These are phyloP conservation scores for Brachylomia viminalis DNA, from an alignment of 2,888 invertebrate genomes.

Conservation along the genomic window DNA sequence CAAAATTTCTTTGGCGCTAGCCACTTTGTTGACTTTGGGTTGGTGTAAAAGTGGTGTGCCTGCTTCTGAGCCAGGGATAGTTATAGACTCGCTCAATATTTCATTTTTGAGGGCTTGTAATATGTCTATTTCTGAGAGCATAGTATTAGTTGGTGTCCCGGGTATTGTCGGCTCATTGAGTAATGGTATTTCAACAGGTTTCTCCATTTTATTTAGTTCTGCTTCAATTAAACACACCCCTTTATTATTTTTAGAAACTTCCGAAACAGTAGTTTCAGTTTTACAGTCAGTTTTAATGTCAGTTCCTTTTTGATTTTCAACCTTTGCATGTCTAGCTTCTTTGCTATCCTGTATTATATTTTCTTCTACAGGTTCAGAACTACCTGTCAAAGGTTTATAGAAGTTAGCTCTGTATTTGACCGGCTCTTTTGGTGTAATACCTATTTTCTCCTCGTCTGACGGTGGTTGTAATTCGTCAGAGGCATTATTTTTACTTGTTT, in stretches of 20 bases:
- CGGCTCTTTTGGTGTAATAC: conserved; percentile 25
- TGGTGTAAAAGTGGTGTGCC: conserved; percentile 83
- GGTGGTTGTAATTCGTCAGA: not conserved
- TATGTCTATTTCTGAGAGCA: conserved; percentile 86
- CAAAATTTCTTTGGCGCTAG: conserved; percentile 77
- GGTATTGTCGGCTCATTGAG: conserved; percentile 75
- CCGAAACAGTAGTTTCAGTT: conserved; percentile 3
- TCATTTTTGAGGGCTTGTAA: conserved; percentile 88
- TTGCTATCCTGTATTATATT: conserved; percentile 10
- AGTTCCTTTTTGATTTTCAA: conserved; percentile 32
- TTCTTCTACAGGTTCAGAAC: conserved; percentile 14
- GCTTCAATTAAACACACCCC: conserved; percentile 47
- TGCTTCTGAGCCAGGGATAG: conserved; percentile 74
- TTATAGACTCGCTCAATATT: conserved; percentile 82
- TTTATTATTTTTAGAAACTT: conserved; percentile 27
- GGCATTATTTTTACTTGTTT: not conserved
- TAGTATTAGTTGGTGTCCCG: conserved; percentile 70
- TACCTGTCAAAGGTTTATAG: conserved; percentile 74
- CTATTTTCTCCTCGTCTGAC: not conserved
- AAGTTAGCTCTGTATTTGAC: conserved; percentile 77
- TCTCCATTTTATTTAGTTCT: conserved; percentile 59
- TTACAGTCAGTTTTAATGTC: conserved; percentile 3
- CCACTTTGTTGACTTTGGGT: conserved; percentile 85
- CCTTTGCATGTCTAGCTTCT: not conserved
- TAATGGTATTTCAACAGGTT: conserved; percentile 79